Evolutionary conservation across 2,888 invertebrate genomes (phyloP).

Genomic region (Copidosoma aretas): DNA sequence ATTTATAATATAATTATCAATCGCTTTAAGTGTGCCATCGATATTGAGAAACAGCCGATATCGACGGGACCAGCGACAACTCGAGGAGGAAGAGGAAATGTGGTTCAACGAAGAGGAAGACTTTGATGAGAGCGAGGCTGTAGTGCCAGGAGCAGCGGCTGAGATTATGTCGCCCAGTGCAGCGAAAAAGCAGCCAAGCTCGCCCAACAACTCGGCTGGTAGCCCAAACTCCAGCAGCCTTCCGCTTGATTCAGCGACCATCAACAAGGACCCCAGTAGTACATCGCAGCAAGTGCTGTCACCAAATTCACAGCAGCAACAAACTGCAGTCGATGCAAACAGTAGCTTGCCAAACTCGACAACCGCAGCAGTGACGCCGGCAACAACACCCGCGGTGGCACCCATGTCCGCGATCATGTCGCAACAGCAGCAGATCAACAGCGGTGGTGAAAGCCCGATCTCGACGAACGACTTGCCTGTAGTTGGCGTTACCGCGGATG

Average conservation of each 20-base stretch:
- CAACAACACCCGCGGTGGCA: conserved; percentile 60
- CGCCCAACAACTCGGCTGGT: neutral
- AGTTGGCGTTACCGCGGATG: conserved; percentile 24
- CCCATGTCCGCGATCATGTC: conserved; percentile 13
- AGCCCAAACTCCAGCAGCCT: neutral
- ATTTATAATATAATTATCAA: conserved; percentile 2
- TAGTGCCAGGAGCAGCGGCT: conserved; percentile 63
- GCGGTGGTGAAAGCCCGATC: conserved; percentile 50
- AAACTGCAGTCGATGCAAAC: neutral
- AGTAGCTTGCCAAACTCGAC: neutral
- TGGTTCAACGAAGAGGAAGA: conserved; percentile 99
- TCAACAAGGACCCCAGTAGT: conserved; percentile 37
- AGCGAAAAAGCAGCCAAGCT: conserved; percentile 54
- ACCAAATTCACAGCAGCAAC: conserved; percentile 55
- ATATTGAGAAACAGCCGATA: conserved; percentile 82
- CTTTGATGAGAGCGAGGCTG: conserved; percentile 78
- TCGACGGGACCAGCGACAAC: conserved; percentile 88
- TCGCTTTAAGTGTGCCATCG: conserved; percentile 73
- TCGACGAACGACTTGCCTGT: conserved; percentile 54
- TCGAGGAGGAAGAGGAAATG: conserved; percentile 98
- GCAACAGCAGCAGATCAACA: conserved; percentile 56
- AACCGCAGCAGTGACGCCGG: neutral
- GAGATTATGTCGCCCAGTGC: conserved; percentile 60
- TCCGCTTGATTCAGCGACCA: conserved; percentile 50
- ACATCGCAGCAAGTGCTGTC: conserved; percentile 29